Evolutionary conservation across 2,888 invertebrate genomes (phyloP), one percentile per base, ranked within the genome.

Genomic region (Autographa gamma): DNA sequence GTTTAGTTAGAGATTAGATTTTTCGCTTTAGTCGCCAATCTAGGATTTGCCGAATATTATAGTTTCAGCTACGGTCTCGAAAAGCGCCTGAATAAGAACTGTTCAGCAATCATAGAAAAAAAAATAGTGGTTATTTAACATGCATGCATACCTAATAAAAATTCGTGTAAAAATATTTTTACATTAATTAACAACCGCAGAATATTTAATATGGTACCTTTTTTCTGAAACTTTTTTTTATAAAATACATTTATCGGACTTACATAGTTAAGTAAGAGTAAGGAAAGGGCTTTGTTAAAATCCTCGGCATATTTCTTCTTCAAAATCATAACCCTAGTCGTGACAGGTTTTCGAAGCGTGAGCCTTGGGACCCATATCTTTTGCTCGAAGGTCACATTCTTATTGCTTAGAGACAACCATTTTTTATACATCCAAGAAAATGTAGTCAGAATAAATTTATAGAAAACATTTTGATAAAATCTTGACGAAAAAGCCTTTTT

Each of bases 321-420:
- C 19, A 54, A 54, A 54, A 54, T 54, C 18, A 54, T 54, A 54
- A 54, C 54, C 54, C 54, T 59, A 13, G 18, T 63, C 63, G 60
- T 76, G 79, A 81, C 69, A 78, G 54, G 43, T 63, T 34, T 63
- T 71, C 63, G 65, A 77, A 78, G 56, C 60, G 61, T 62, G 62
- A 63, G 60, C 11, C 82, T 59, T 32, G 80, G 80, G 79, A 80
- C 61, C 72, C 69, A 78, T 80, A 77, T 74, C 69, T 76, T 78
- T 60, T 54, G 63, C 60, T 60, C 69, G 69, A 82, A 76, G 80
- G 80, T 69, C 70, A 76, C 71, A 63, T 62, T 74, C 62, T 80
- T 76, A 82, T 76, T 71, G 69, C 78, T 72, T 58, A 63, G 74
- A 73, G 72, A 62, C 67, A 61, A 63, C 64, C 66, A 66, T 73